phyloP scores from a whole-genome alignment of 2,113 vertebrate genomes.

The Amazona guildingii region DNA sequence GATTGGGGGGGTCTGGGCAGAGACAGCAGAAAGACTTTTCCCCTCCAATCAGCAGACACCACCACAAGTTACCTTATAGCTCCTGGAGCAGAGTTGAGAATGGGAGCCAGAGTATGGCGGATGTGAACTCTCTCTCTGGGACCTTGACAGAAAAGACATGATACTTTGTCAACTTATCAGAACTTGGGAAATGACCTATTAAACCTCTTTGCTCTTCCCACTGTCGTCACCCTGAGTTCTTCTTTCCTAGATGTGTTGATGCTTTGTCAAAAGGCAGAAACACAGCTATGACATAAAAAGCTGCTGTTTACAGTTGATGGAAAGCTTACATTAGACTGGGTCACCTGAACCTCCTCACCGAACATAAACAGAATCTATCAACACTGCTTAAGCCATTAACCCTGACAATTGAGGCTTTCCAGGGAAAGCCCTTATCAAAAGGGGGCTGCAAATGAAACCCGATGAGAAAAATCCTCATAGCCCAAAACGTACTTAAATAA shows the following conservation, averaged over 20 bases:
- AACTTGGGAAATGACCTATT: conserved; percentile 36
- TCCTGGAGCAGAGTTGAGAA: background rate
- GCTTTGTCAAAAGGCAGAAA: conserved; percentile 53
- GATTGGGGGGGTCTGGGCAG: background rate
- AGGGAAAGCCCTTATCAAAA: conserved; percentile 59
- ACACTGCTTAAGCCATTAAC: conserved; percentile 69
- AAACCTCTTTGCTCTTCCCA: conserved; percentile 31
- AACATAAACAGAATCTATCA: conserved; percentile 74
- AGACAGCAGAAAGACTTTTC: background rate
- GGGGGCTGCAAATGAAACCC: conserved; percentile 12
- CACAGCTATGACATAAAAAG: conserved; percentile 47
- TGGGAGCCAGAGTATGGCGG: background rate
- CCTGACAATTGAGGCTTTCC: conserved; percentile 72
- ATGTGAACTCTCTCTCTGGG: background rate
- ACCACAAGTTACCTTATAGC: background rate
- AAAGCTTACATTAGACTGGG: conserved; percentile 65
- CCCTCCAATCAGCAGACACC: background rate
- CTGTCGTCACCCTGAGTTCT: conserved; percentile 7
- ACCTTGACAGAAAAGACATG: background rate
- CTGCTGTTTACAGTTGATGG: conserved; percentile 52
- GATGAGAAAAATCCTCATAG: background rate
- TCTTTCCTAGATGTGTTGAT: conserved; percentile 39
- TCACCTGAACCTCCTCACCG: conserved; percentile 63
- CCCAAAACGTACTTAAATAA: conserved; percentile 2
- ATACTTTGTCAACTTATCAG: conserved; percentile 30